A percentile compares a stretch with the other conserved stretches of the same genome.
phyloP scores from a whole-genome alignment of 2,797 vertebrate genomes.

The Sarcophilus harrisii region DNA sequence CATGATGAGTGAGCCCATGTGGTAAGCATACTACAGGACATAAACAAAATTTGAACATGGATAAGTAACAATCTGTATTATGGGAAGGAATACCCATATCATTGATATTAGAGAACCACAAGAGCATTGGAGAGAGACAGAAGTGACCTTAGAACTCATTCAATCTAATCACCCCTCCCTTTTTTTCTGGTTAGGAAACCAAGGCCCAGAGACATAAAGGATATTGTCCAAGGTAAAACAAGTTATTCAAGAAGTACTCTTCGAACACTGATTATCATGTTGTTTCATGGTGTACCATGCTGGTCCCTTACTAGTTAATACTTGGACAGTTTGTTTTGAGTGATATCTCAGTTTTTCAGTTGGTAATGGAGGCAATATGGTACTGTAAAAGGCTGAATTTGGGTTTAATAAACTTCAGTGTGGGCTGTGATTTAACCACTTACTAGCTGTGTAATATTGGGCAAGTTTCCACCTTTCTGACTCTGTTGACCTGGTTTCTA shows the following conservation, averaged over 20 bases:
- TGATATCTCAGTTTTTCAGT: not conserved
- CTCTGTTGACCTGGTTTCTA: not conserved
- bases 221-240: not conserved
- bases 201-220: not conserved
- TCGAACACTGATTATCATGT: not conserved
- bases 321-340: not conserved
- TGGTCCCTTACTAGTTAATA: not conserved
- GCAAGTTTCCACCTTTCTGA: not conserved
- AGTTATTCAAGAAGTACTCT: not conserved
- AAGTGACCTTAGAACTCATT: constrained; percentile 44
- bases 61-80: not conserved
- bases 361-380: not conserved
- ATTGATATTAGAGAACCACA: not conserved
- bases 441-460: not conserved
- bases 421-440: not conserved
- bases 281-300: not conserved
- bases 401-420: not conserved
- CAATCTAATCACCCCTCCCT: constrained; percentile 24
- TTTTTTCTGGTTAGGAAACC: not conserved
- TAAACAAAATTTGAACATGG: not conserved
- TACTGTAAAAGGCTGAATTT: not conserved
- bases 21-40: not conserved
- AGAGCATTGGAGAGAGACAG: not conserved
- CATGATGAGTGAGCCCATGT: not conserved
- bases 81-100: not conserved